Conservation (phyloP, 2,888 invertebrate species). For the Noctua comes region DNA sequence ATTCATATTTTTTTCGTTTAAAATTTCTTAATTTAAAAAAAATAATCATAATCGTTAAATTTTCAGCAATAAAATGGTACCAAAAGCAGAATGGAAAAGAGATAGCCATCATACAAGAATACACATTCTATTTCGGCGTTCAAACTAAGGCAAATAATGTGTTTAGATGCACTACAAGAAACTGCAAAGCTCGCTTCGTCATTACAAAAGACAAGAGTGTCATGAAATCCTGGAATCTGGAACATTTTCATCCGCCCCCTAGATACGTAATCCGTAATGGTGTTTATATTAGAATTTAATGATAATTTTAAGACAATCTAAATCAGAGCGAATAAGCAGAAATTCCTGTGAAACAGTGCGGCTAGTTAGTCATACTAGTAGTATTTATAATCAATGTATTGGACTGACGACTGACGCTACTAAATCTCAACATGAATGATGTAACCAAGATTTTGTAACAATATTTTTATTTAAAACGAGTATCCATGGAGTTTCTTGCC, state of each 20-base stretch:
- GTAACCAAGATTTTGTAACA: too few relatives aligned
- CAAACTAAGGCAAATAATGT: constrained; percentile 15
- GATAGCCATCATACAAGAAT: constrained; percentile 69
- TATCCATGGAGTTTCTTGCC: too few relatives aligned
- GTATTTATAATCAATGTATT: too few relatives aligned
- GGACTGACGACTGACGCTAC: not conserved
- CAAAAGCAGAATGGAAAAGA: constrained; percentile 64
- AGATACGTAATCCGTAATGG: constrained; percentile 22
- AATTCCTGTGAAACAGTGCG: not conserved
- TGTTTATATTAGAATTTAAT: constrained; percentile 15
- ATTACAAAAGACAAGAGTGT: constrained; percentile 12
- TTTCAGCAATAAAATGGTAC: not conserved
- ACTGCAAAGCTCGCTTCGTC: constrained; percentile 25
- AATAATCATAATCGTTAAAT: not conserved
- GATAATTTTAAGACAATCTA: not conserved
- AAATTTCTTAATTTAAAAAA: not conserved
- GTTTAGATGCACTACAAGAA: constrained; percentile 18
- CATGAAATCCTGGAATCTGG: constrained; percentile 27
- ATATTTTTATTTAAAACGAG: too few relatives aligned
- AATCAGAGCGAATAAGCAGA: not conserved
- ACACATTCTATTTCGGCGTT: constrained; percentile 59
- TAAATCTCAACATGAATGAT: too few relatives aligned
- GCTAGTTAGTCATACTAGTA: too few relatives aligned
- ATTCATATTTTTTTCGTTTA: not conserved
- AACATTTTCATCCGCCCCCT: constrained; percentile 29